Evolutionary conservation across 2,888 invertebrate genomes (phyloP).

Genomic region (Trachelus tabidus): DNA sequence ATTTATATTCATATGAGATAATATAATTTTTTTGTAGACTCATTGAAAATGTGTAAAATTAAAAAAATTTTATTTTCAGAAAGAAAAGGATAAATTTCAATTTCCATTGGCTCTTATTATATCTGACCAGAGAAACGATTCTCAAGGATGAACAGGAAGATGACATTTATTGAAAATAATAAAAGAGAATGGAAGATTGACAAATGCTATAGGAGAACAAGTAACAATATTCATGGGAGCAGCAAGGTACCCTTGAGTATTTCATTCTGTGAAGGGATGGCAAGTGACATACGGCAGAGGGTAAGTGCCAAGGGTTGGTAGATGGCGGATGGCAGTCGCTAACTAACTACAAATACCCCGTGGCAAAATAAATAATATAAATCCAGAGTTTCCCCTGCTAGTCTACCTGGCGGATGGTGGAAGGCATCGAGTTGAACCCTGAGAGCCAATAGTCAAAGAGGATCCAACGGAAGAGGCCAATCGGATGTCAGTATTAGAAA

Average conservation of each 20-base stretch:
- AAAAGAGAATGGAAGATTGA: background rate
- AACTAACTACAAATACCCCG: slow-evolving; percentile 34
- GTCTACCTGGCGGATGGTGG: background rate
- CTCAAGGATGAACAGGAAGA: background rate
- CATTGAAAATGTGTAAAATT: background rate
- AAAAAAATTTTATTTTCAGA: background rate
- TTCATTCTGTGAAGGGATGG: background rate
- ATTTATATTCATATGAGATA: background rate
- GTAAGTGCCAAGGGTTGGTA: slow-evolving; percentile 19
- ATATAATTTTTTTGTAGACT: background rate
- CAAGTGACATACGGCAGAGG: slow-evolving; percentile 10
- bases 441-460: background rate
- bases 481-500: background rate
- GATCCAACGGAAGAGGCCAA: slow-evolving; percentile 12
- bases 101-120: background rate
- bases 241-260: background rate
- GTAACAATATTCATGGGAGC: background rate
- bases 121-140: no score
- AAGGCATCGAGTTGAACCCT: background rate
- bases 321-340: slow-evolving; percentile 14
- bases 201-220: background rate
- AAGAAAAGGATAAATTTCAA: background rate
- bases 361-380: slow-evolving; percentile 33
- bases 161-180: background rate
- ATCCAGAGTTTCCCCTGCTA: background rate